Percentiles rank a stretch among this genome's conserved stretches.
Conservation (phyloP, 1,140 invertebrate species). For the Ceratina calcarata region DNA sequence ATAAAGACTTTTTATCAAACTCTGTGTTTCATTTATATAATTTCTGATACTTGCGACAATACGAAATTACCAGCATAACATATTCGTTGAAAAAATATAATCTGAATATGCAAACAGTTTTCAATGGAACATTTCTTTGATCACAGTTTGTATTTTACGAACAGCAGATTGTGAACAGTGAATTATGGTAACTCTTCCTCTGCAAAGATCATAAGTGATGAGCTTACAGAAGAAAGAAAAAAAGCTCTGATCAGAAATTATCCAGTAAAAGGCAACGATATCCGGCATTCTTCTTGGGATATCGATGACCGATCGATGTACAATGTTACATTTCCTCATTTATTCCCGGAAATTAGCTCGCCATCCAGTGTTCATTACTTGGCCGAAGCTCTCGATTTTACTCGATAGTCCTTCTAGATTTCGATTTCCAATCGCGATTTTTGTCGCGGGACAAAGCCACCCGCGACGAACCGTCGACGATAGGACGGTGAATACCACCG, state of each 20-base stretch:
- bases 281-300: background rate
- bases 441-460: constrained; percentile 39
- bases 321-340: constrained; percentile 12
- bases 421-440: constrained; percentile 48
- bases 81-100: no score
- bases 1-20: no score
- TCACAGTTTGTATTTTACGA: no score
- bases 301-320: constrained; percentile 21
- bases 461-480: constrained; percentile 22
- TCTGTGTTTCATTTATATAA: no score
- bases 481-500: constrained; percentile 16
- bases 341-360: constrained; percentile 10
- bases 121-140: no score
- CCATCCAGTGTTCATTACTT: background rate
- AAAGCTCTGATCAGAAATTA: no score
- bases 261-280: background rate
- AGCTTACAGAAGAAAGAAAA: background rate
- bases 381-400: background rate
- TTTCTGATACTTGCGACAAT: no score
- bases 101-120: no score
- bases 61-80: no score
- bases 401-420: constrained; percentile 26
- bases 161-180: no score
- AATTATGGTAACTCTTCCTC: background rate
- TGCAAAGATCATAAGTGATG: background rate